Evolutionary conservation across 1,140 invertebrate genomes (phyloP), one percentile per base, ranked within the genome.

Genomic region (Hydropsyche tenuis): DNA sequence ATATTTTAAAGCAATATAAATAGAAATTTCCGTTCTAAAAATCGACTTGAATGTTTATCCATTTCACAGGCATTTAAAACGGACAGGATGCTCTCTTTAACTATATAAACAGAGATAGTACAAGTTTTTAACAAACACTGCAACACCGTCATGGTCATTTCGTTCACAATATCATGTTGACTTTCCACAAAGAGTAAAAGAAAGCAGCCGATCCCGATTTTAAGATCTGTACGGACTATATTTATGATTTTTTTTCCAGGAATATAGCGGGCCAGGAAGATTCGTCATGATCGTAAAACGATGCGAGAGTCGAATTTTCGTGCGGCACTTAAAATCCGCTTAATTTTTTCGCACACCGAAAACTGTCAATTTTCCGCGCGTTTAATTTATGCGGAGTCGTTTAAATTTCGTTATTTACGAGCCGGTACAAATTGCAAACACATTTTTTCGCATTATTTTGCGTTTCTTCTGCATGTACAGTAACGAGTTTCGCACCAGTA

Each of bases 321-420:
- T 16, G 16, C 7, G 16, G 48, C 48, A 53, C 16, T 53, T 53
- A 20, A 9, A 20, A 18, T 11, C 20, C 20, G 16, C 20, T 53
- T 53, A 48, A 48, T 48, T 48, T 53, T 53, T 53, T 53, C 16
- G 16, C 20, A 7, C 16, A 18, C 2, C 1, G 14, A 1, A 46
- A 46, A 53, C 48, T 53, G 48, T 53, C 48, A 53, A 53, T 53
- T 53, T 53, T 53, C 16, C 7, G 14, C n/a, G 48, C 20, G 48
- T 18, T 14, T 53, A 53, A 53, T 53, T 53, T 53, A 53, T 53
- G 48, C 48, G n/a, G 48, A 1, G 48, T 53, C 48, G 9, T 53
- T 53, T 53, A 53, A 53, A 20, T 53, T 53, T 53, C 48, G 48
- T 53, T 53, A 53, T 53, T 53, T 53, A 53, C 48, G 48, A 53